Base-by-base conservation (phyloP, 1,140 invertebrate genomes). In the Physella acuta region DNA sequence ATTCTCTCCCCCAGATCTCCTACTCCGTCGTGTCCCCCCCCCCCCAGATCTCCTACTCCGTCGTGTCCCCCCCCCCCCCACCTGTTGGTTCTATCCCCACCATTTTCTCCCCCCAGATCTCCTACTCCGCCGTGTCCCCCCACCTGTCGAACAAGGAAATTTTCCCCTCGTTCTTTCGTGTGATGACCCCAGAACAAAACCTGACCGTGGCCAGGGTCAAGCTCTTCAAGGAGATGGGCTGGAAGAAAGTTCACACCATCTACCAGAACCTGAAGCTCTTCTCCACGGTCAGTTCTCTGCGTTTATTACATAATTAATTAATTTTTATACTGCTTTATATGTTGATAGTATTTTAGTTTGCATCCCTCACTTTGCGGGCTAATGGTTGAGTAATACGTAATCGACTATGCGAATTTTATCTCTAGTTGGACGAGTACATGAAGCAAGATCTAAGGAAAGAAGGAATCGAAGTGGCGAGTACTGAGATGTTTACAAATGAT, bases 111-210 rank as follows among this genome's bases (percentile, higher is more conserved):
- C 2, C 58, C 26, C 68, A 78, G 76, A 59, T 79, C 3, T 76
- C 76, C n/a, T 79, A 78, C 55, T 76, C 74, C 16, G 70, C 73
- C n/a, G 53, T 74, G 8, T 78, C 77, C n/a, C 78, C 78, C 5
- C 28, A 72, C 1, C 63, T 79, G 64, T 78, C 78, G 1, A 60
- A 75, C 55, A 70, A 71, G 51, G 30, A 36, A 1, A 67, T 62
- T 51, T 79, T 77, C 67, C 73, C 73, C 0, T 60, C 62, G 33
- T 79, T 79, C 55, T 77, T 76, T 63, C 74, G 78, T 5, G 65
- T 78, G 33, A 70, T 70, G 31, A 68, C 74, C 17, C 75, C 78
- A 0, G 78, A 78, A 28, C 64, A 59, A 28, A 56, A 61, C 4
- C 24, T 69, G 28, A 75, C 73, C 28, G 31, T 53, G 1, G 71